Evolutionary conservation across 2,888 invertebrate genomes (phyloP).

Genomic region (Deroplatys truncata): DNA sequence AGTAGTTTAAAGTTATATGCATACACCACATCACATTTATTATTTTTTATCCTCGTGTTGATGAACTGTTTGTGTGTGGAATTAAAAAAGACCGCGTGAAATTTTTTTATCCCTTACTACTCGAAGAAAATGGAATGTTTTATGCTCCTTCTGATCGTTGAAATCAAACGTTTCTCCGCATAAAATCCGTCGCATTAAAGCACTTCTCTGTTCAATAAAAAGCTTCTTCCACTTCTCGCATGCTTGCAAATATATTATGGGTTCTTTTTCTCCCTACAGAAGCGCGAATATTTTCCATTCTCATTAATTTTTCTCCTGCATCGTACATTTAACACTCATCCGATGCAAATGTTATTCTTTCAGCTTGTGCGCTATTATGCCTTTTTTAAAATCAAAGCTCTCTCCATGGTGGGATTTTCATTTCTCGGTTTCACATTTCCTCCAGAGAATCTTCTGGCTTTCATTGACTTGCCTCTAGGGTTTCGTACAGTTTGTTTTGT

Average conservation of each 20-base stretch:
- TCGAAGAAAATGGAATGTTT: too few relatives aligned
- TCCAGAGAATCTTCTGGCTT: background rate
- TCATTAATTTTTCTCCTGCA: background rate
- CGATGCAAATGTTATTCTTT: background rate
- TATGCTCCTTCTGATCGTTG: too few relatives aligned
- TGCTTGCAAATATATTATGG: background rate
- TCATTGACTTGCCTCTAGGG: background rate
- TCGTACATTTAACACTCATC: background rate
- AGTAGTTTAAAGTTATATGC: too few relatives aligned
- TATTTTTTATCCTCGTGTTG: too few relatives aligned
- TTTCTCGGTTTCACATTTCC: background rate
- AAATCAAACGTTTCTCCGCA: too few relatives aligned
- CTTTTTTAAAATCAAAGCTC: background rate
- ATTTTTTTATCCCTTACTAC: too few relatives aligned
- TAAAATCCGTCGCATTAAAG: too few relatives aligned
- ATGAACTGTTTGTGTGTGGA: too few relatives aligned
- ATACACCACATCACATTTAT: too few relatives aligned
- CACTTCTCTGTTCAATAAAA: too few relatives aligned
- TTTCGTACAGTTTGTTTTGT: background rate
- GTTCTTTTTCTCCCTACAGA: background rate
- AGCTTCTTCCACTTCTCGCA: too few relatives aligned
- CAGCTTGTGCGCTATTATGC: background rate
- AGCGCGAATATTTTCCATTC: background rate
- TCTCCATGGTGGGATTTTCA: background rate
- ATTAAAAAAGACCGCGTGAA: too few relatives aligned